Base-by-base conservation (phyloP, 2,113 vertebrate species). In the human (Homo sapiens) region DNA sequence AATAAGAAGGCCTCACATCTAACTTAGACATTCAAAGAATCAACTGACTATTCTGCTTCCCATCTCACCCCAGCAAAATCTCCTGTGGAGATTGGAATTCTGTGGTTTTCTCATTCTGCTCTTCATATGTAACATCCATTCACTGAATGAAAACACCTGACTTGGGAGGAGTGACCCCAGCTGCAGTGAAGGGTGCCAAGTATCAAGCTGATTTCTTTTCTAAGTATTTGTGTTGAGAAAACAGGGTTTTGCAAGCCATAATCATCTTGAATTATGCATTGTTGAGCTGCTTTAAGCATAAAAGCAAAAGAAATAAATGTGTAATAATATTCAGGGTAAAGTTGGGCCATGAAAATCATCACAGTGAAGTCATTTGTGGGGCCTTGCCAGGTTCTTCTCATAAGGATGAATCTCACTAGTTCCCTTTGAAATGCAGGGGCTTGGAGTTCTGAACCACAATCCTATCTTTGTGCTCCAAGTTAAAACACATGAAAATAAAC, bases 161-260 rank as follows among this genome's bases (percentile, higher is more conserved):
- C 40, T 73, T 50, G 27, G 50, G 35, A 61, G 66, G 76, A 88
- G 64, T 12, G 76, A 89, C 57, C 50, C 25, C 66, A 97, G 66
- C 50, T 85, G 57, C 76, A 22, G 30, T 17, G 72, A 85, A 85
- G 10, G 35, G 25, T 66, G n/a, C 52, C 78, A 80, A 72, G 76
- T 90, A 57, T 75, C 87, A 93, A 79, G 30, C 27, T 90, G 50
- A 80, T 92, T 87, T 73, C 30, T 72, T 68, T 94, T 80, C 72
- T 81, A 72, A 96, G 30, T 95, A 95, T 94, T 94, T 93, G 30
- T 95, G 25, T 81, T 84, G 81, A 94, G 92, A 10, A 52, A 95
- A 66, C 81, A 57, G 80, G 27, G 11, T 45, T 66, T 83, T 91
- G 35, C 45, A 92, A 94, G 68, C 40, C 84, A 93, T 48, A 81